A percentile compares a stretch with the other conserved stretches of the same genome.
These are phyloP conservation scores for Drosophila mimica DNA, from an alignment of 2,888 invertebrate species.

Conservation along the genomic window DNA sequence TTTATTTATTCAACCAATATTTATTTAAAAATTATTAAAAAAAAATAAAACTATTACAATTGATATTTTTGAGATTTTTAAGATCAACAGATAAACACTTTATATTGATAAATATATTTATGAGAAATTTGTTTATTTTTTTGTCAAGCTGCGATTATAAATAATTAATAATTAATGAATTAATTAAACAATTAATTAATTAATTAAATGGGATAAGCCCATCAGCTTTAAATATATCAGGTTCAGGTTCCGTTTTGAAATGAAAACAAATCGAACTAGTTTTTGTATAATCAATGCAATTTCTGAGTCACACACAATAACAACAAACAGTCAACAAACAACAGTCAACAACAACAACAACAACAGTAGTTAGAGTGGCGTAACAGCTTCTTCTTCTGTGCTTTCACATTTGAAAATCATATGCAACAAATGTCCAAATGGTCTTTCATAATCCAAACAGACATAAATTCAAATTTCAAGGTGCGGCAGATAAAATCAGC, in stretches of 20 bases:
- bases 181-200: no score
- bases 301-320: neutral
- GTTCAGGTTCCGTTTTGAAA: neutral
- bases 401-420: conserved; percentile 11
- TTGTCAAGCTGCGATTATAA: neutral
- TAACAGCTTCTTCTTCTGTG: conserved; percentile 2
- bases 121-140: neutral
- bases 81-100: neutral
- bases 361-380: neutral
- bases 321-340: no score
- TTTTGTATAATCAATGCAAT: conserved; percentile 2
- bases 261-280: conserved; percentile 2
- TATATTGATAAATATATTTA: neutral
- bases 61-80: neutral
- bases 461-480: conserved; percentile 1
- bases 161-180: no score
- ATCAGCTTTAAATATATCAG: neutral
- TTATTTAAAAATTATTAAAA: neutral
- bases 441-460: conserved; percentile 11
- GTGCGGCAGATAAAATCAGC: conserved; percentile 1
- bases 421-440: neutral
- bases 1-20: neutral
- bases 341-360: neutral
- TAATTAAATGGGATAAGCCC: no score
- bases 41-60: neutral